These are phyloP conservation scores for Chamaetylas fuelleborni DNA, from an alignment of 2,113 vertebrate species.

Conservation along the genomic window DNA sequence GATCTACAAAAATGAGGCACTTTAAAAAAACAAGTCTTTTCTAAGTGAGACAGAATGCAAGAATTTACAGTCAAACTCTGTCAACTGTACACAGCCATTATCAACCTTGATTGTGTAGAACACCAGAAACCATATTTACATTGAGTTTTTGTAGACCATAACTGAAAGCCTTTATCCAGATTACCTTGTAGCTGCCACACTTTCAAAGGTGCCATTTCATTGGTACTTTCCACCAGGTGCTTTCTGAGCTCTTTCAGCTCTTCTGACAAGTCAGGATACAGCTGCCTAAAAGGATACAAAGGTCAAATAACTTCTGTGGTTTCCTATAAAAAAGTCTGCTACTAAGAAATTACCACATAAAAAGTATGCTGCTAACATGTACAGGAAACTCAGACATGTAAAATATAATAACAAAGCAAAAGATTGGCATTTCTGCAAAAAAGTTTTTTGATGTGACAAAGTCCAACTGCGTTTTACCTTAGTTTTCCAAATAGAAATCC, in stretches of 20 bases:
- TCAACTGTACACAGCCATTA: not conserved
- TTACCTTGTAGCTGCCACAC: conserved; percentile 98
- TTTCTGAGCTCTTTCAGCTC: conserved; percentile 94
- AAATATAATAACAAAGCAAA: not conserved
- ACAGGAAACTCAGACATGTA: not conserved
- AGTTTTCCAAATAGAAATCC: conserved; percentile 97
- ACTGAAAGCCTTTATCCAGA: not conserved
- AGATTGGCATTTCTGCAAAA: not conserved
- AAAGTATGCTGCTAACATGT: not conserved
- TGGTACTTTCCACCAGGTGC: conserved; percentile 95
- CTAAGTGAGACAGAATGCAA: not conserved
- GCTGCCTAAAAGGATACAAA: conserved; percentile 66
- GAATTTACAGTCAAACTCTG: not conserved
- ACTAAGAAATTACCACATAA: not conserved
- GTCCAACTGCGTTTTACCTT: conserved; percentile 76
- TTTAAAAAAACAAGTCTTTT: not conserved
- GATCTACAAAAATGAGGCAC: not conserved
- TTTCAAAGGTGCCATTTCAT: conserved; percentile 98
- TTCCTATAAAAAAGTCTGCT: not conserved
- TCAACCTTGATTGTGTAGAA: accelerated
- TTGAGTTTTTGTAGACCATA: not conserved
- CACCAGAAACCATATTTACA: not conserved
- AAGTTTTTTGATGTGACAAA: not conserved
- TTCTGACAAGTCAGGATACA: conserved; percentile 87
- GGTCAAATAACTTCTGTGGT: not conserved